These are phyloP conservation scores for Conger conger DNA, from an alignment of 2,113 vertebrate species.

Conservation along the genomic window DNA sequence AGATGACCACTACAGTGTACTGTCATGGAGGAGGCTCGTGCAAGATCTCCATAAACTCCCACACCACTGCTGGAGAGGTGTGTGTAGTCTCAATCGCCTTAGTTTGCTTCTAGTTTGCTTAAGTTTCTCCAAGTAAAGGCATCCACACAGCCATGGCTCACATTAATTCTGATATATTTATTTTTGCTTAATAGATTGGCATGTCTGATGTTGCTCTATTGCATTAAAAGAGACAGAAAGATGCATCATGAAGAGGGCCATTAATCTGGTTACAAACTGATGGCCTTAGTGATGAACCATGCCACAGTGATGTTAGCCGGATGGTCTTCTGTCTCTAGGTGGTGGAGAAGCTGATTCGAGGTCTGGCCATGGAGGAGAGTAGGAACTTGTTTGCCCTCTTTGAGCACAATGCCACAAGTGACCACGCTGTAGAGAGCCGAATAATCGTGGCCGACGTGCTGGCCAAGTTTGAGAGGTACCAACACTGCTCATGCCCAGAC, in stretches of 20 bases:
- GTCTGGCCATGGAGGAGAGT: conserved; percentile 96
- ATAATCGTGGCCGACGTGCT: conserved; percentile 92
- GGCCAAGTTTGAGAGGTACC: conserved; percentile 94
- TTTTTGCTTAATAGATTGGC: background rate
- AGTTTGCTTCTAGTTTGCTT: too few relatives aligned
- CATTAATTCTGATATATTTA: background rate
- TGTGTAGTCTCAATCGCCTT: background rate
- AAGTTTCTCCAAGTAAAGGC: background rate
- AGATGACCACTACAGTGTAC: conserved; percentile 91
- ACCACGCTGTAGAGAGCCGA: conserved; percentile 93
- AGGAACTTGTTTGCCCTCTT: conserved; percentile 98
- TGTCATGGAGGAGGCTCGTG: conserved; percentile 91
- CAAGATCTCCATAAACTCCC: conserved; percentile 92
- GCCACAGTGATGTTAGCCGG: background rate
- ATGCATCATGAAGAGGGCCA: too few relatives aligned
- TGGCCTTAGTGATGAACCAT: background rate
- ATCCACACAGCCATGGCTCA: background rate
- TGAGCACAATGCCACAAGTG: conserved; percentile 83
- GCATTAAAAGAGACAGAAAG: too few relatives aligned
- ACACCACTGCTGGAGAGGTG: conserved; percentile 91
- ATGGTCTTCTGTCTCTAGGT: conserved; percentile 70
- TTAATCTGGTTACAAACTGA: too few relatives aligned
- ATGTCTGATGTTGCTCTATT: background rate
- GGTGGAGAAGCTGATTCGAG: conserved; percentile 95
- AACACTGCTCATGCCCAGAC: background rate